These are phyloP conservation scores for Callinectes sapidus DNA, from an alignment of 2,888 invertebrate species.

Conservation along the genomic window DNA sequence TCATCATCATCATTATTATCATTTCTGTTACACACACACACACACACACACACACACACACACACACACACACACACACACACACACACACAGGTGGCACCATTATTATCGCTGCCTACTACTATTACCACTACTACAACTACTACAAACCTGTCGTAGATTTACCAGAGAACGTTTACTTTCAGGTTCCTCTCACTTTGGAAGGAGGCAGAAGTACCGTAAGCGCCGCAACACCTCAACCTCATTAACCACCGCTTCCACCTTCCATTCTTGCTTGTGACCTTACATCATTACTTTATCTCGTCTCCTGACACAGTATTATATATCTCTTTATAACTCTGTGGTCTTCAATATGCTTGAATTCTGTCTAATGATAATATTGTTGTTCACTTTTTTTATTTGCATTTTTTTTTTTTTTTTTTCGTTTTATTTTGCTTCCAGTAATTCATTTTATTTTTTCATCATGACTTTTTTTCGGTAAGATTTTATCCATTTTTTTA, in stretches of 20 bases:
- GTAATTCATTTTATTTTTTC: too few species aligned
- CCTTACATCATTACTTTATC: background rate
- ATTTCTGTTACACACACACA: too few species aligned
- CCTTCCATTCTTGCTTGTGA: background rate
- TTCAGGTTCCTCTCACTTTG: background rate
- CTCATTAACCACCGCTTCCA: background rate
- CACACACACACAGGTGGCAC: background rate
- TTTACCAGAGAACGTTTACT: background rate
- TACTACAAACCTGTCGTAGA: constrained; percentile 3
- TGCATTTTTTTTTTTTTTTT: background rate
- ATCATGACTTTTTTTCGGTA: too few species aligned
- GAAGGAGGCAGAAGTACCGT: background rate
- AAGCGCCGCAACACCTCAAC: background rate
- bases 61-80: constrained; percentile 1
- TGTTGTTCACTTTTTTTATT: background rate
- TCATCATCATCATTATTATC: too few species aligned
- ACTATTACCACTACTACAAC: too few species aligned
- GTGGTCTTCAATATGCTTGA: background rate
- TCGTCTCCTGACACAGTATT: background rate
- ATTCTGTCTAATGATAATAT: too few species aligned
- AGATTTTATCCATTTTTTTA: too few species aligned
- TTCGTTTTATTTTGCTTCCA: background rate
- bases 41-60: background rate
- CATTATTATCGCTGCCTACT: background rate
- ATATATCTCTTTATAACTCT: background rate